phyloP scores from a whole-genome alignment of 2,113 vertebrate genomes.

The Nesogale talazaci region DNA sequence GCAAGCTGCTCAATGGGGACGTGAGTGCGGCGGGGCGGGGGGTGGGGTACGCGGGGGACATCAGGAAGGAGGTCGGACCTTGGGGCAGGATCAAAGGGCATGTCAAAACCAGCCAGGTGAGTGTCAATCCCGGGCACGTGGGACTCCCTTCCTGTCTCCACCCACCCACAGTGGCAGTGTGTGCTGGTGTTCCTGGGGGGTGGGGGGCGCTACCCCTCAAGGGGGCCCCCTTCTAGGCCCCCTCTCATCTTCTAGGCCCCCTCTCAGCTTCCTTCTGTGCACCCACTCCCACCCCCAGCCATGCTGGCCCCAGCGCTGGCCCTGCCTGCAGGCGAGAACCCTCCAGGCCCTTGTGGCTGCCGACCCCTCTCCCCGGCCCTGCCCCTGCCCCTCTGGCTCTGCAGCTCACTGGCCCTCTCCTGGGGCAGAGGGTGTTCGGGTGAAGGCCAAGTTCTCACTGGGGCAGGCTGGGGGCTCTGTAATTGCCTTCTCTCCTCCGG shows the following conservation, averaged over 20 bases:
- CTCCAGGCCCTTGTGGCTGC: background rate
- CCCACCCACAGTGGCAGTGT: background rate
- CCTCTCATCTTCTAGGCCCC: too few relatives aligned
- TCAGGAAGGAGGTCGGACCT: fast-evolving
- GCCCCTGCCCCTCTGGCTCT: background rate
- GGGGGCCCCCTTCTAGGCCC: too few relatives aligned
- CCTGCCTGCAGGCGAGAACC: background rate
- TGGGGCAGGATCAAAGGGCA: fast-evolving
- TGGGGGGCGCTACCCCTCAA: background rate
- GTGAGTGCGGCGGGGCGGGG: conserved; percentile 85
- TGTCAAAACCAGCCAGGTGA: too few relatives aligned
- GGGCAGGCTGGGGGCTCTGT: background rate
- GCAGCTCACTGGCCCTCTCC: background rate
- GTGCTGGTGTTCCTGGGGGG: background rate
- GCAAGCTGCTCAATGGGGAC: conserved; percentile 96
- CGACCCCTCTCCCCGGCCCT: background rate
- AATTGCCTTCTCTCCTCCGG: background rate
- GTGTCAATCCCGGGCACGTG: background rate
- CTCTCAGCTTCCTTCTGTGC: background rate
- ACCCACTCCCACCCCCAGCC: background rate
- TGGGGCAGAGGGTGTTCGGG: background rate
- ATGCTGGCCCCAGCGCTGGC: background rate
- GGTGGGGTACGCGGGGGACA: fast-evolving
- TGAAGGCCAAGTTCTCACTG: fast-evolving
- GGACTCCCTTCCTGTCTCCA: fast-evolving